Conservation (phyloP, 2,888 invertebrate genomes). For the Acanthacorydalis orientalis region DNA sequence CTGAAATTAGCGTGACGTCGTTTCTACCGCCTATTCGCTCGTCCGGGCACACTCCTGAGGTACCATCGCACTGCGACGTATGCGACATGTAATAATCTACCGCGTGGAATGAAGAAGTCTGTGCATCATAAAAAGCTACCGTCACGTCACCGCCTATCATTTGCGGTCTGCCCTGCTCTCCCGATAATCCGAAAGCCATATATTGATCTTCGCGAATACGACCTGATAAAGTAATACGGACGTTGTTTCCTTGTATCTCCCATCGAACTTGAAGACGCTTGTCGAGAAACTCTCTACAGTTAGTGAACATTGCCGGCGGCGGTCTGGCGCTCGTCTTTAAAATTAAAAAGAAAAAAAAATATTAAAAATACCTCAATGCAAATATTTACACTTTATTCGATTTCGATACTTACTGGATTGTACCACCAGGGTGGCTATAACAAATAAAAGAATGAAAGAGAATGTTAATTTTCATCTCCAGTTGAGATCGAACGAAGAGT, state of each 20-base stretch:
- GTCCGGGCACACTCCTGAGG: constrained; percentile 74
- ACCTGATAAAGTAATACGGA: constrained; percentile 64
- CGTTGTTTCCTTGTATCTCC: constrained; percentile 58
- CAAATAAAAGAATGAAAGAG: not conserved
- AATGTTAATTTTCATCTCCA: constrained; percentile 1
- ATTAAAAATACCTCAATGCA: not conserved
- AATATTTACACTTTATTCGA: not conserved
- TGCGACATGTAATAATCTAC: constrained; percentile 76
- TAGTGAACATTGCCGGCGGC: constrained; percentile 38
- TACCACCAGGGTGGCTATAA: constrained; percentile 82
- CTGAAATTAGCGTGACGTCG: constrained; percentile 58
- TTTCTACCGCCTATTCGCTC: constrained; percentile 62
- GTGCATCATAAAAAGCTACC: constrained; percentile 56
- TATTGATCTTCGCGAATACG: constrained; percentile 70
- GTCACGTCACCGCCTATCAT: constrained; percentile 76
- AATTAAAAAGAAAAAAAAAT: constrained; percentile 6
- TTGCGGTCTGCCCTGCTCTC: constrained; percentile 51
- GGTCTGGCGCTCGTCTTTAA: constrained; percentile 63
- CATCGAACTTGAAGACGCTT: constrained; percentile 75
- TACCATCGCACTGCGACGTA: constrained; percentile 65
- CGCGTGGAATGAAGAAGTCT: constrained; percentile 45
- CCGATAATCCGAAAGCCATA: constrained; percentile 76
- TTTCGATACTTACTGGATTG: constrained; percentile 62
- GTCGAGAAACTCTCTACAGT: constrained; percentile 71
- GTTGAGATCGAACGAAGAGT: constrained; percentile 8